Percentiles rank a stretch among this genome's conserved stretches.
Conservation (phyloP, 2,888 invertebrate genomes). For the Pyrrhia umbra region DNA sequence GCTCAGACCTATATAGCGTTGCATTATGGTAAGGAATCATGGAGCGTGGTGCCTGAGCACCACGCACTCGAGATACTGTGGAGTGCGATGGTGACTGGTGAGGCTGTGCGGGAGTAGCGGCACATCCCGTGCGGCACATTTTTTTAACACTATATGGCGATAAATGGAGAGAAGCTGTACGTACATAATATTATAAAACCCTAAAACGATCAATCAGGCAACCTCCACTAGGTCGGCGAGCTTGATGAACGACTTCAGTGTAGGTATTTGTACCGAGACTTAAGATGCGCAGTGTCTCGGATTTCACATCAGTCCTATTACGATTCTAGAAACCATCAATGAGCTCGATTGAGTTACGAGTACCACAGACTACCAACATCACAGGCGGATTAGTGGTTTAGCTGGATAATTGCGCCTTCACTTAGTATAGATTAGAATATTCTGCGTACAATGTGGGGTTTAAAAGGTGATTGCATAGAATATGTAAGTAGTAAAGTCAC, state of each 20-base stretch:
- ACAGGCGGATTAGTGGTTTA: slow-evolving; percentile 30
- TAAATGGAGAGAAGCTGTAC: too few relatives aligned
- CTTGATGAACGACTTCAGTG: slow-evolving; percentile 2
- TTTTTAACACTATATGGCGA: not conserved
- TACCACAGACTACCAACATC: slow-evolving; percentile 24
- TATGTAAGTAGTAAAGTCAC: slow-evolving; percentile 4
- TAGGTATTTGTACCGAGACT: slow-evolving; percentile 23
- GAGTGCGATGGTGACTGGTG: slow-evolving; percentile 12
- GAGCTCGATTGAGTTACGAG: slow-evolving; percentile 27
- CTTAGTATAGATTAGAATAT: slow-evolving; percentile 11
- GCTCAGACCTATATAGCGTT: not conserved
- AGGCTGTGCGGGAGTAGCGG: not conserved
- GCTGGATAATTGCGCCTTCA: slow-evolving; percentile 21
- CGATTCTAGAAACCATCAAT: slow-evolving; percentile 38
- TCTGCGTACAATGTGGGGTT: slow-evolving; percentile 11
- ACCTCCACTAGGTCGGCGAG: not conserved
- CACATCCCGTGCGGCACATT: not conserved
- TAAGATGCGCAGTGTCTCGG: slow-evolving; percentile 21
- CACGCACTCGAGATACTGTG: slow-evolving; percentile 34
- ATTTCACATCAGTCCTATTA: slow-evolving; percentile 35
- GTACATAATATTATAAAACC: not conserved
- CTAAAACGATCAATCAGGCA: not conserved
- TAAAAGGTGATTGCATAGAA: slow-evolving; percentile 11
- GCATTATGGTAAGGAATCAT: not conserved
- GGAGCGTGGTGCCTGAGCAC: not conserved